Conservation (phyloP, 2,888 invertebrate species). For the Drosophila kanekoi region DNA sequence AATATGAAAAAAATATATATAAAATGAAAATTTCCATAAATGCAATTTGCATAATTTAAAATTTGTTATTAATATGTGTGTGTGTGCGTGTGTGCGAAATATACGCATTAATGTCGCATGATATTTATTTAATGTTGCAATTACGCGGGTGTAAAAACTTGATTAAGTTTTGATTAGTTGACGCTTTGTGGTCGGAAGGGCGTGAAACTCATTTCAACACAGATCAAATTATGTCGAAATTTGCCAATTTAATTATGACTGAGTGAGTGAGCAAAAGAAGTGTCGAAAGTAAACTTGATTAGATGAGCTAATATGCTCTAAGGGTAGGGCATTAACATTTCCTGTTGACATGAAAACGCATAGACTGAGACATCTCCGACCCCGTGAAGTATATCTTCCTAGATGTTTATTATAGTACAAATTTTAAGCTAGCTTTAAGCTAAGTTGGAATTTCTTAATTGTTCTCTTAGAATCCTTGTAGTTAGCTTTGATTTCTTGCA, state of each 20-base stretch:
- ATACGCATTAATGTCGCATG: slow-evolving; percentile 19
- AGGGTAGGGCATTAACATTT: too few relatives aligned
- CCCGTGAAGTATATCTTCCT: too few relatives aligned
- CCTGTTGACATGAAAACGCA: too few relatives aligned
- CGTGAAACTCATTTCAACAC: slow-evolving; percentile 8
- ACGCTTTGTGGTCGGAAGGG: not conserved
- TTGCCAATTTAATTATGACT: slow-evolving; percentile 2
- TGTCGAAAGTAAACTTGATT: not conserved
- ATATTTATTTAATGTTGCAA: slow-evolving; percentile 57
- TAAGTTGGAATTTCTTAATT: too few relatives aligned
- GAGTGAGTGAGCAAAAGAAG: not conserved
- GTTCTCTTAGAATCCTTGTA: too few relatives aligned
- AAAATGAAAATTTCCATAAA: slow-evolving; percentile 44
- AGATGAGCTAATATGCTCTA: too few relatives aligned
- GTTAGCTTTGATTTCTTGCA: too few relatives aligned
- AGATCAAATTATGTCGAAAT: slow-evolving; percentile 10
- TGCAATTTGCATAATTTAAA: slow-evolving; percentile 71
- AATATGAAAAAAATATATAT: slow-evolving; percentile 7
- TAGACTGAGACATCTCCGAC: too few relatives aligned
- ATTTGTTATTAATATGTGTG: slow-evolving; percentile 24
- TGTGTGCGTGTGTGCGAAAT: slow-evolving; percentile 2
- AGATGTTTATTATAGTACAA: too few relatives aligned
- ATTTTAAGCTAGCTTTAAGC: too few relatives aligned
- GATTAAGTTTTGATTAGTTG: slow-evolving; percentile 32
- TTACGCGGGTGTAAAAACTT: slow-evolving; percentile 31